Evolutionary conservation across 1,140 invertebrate genomes (phyloP).

Genomic region (Musca domestica): DNA sequence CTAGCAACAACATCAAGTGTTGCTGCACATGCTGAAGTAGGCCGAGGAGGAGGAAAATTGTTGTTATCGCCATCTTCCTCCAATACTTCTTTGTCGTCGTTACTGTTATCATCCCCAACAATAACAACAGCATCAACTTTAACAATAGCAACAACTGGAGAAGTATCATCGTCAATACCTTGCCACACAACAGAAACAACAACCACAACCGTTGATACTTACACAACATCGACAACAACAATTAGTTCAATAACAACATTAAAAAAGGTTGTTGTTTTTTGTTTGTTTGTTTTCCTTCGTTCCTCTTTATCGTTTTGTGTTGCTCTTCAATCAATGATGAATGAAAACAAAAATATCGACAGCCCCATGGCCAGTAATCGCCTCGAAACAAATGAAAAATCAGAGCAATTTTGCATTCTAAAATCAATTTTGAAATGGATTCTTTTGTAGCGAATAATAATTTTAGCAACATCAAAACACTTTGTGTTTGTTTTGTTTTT

Average conservation of each 20-base stretch:
- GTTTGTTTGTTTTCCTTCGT: not conserved
- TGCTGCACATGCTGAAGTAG: no score
- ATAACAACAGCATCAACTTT: slow-evolving; percentile 20
- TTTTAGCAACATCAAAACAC: no score
- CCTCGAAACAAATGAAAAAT: no score
- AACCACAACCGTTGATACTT: not conserved
- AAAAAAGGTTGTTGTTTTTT: slow-evolving; percentile 8
- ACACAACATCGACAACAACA: slow-evolving; percentile 5
- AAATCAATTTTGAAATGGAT: no score
- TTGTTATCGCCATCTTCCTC: not conserved
- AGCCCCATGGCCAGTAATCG: no score
- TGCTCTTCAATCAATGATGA: no score
- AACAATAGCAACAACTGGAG: slow-evolving; percentile 27
- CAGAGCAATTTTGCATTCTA: no score
- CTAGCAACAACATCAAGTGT: slow-evolving; percentile 23
- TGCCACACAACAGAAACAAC: not conserved
- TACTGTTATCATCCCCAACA: slow-evolving; percentile 35
- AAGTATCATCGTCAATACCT: not conserved
- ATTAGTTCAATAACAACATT: not conserved
- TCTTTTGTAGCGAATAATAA: no score
- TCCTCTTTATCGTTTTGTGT: no score
- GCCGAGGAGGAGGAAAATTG: no score
- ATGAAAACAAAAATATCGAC: no score
- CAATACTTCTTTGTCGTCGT: slow-evolving; percentile 29
- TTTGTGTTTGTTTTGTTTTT: no score